These are phyloP conservation scores for Netelia fuscicornis DNA, from an alignment of 2,888 invertebrate species.

Conservation along the genomic window DNA sequence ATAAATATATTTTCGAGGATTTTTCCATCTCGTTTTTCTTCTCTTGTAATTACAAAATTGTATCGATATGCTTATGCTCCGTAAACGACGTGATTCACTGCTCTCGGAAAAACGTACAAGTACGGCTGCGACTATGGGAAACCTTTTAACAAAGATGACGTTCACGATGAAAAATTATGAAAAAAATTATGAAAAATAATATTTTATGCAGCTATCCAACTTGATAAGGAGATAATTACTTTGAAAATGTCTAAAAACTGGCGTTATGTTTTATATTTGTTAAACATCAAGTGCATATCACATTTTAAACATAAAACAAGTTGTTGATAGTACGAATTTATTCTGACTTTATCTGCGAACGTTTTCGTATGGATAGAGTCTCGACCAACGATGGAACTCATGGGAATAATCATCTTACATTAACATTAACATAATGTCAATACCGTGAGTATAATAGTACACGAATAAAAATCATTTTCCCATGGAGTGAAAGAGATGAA, in stretches of 20 bases:
- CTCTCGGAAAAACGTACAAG: slow-evolving; percentile 45
- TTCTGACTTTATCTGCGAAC: too few species aligned
- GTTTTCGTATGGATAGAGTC: too few species aligned
- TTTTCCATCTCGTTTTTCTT: slow-evolving; percentile 66
- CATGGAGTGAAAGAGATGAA: background rate
- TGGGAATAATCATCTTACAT: too few species aligned
- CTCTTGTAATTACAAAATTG: slow-evolving; percentile 76
- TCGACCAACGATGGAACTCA: too few species aligned
- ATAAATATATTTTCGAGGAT: slow-evolving; percentile 79
- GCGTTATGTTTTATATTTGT: too few species aligned
- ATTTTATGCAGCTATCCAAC: background rate
- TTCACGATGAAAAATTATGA: background rate
- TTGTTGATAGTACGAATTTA: too few species aligned
- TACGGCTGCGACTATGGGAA: background rate
- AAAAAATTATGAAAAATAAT: background rate
- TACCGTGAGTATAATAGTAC: background rate
- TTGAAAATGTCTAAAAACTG: too few species aligned
- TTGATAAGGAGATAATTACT: too few species aligned
- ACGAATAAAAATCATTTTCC: background rate
- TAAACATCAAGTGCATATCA: too few species aligned
- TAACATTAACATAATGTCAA: background rate
- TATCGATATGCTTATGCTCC: slow-evolving; percentile 79
- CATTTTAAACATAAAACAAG: too few species aligned
- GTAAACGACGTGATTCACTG: slow-evolving; percentile 65
- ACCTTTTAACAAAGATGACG: slow-evolving; percentile 35